Evolutionary conservation across 2,888 invertebrate species (phyloP), one percentile per base, ranked within the genome.

Genomic region (Apamea monoglypha): DNA sequence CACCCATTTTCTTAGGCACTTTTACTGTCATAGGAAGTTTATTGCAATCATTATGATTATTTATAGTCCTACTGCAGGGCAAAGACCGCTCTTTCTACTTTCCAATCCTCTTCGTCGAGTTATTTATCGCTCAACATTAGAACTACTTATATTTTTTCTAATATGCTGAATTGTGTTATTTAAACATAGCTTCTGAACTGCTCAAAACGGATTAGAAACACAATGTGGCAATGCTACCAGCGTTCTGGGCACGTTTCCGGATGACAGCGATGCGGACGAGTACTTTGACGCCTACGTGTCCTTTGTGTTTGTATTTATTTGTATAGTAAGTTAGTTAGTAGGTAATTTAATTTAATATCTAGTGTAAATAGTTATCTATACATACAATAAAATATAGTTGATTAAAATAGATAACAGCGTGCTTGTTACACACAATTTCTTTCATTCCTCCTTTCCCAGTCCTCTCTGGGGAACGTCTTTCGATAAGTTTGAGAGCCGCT

Each of bases 401-500:
- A 47, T 14, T 14, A 47, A 14, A n/a, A 67, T 66, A 16, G 25
- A 66, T 40, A 66, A 66, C 36, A n/a, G 1, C 14, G 14, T 47
- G 7, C 14, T 68, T 47, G 5, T 36, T 53, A 70, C 16, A 70
- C 16, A 50, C 25, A 32, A 59, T 79, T 29, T 40, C 4, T 36
- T 63, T n/a, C 7, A 53, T 8, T 59, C 14, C 8, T 29, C 8
- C 25, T 71, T 56, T 44, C 2, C 4, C 36, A 29, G 36, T 40
- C 21, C 21, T 1, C 18, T 36, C 40, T 8, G 59, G 67, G 63
- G 64, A 40, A 44, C 25, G 16, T 50, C 8, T 40, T 25, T 5
- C 25, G 0, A 50, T 25, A 61, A 76, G 64, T 84, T 87, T 87
- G 87, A 84, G 76, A 71, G 10, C 72, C 82, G 4, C 73, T 81